Evolutionary conservation across 2,797 vertebrate species (phyloP), one percentile per base, ranked within the genome.

Genomic region (Taeniopygia guttata): DNA sequence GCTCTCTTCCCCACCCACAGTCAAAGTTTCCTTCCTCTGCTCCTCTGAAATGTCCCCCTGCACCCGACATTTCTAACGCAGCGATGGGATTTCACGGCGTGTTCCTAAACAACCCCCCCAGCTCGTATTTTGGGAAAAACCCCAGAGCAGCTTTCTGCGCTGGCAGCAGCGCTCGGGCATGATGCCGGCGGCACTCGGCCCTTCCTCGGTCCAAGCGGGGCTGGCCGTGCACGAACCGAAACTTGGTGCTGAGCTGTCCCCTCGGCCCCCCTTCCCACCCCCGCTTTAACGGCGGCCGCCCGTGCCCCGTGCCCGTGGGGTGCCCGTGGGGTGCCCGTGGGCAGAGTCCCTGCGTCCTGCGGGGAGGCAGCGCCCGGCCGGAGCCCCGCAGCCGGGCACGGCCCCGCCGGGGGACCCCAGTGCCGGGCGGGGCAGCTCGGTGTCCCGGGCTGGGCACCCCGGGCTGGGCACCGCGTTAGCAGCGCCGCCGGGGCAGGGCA

Each of bases 141-240:
- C 23, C 36, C 54, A 11, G 7, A 25, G n/a, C 54, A 8, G 30
- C 12, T 8, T 12, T 46, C 8, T 13, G 76, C 49, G 1, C 16
- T 0, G 60, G 6, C 42, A 30, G 55, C 7, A 14, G 67, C 0
- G 48, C 7, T 14, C 0, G 27, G 46, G 30, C 29, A 49, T 1
- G 58, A 2, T 1, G 62, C 23, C 59, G 8, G 58, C 17, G 2
- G 40, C 20, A 2, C 86, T 13, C 0, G 11, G 9, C 5, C 40
- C 6, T 15, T 6, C 8, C 36, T 6, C 0, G 20, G 4, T 8
- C 7, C 38, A 10, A 4, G 4, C 45, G 7, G 36, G 4, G 30
- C 25, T 23, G 13, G 14, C 72, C 30, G 13, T 0, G 49, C 79
- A 10, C 51, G 4, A 30, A 20, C 4, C 0, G 30, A 40, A 70